Conservation (phyloP, 2,888 invertebrate genomes). For the Aelia acuminata region DNA sequence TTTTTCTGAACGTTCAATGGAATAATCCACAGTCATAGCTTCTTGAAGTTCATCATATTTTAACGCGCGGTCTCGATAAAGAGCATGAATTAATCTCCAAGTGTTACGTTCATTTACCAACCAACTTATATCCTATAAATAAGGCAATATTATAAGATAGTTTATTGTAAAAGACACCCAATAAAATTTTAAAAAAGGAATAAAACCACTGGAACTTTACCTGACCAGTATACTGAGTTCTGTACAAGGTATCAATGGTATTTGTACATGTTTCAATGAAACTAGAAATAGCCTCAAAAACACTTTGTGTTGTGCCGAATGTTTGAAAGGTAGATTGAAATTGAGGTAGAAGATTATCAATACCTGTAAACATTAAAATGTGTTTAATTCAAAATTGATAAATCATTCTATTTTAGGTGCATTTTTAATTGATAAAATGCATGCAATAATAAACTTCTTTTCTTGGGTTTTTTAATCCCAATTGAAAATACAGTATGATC, state of each 20-base stretch:
- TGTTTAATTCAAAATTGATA: not conserved
- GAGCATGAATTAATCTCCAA: conserved; percentile 86
- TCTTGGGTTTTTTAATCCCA: too few species aligned
- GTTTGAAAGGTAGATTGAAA: conserved; percentile 66
- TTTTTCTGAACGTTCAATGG: conserved; percentile 71
- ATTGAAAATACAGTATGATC: too few species aligned
- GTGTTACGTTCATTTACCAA: conserved; percentile 88
- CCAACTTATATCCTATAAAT: conserved; percentile 68
- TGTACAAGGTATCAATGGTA: conserved; percentile 74
- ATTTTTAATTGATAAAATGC: too few species aligned
- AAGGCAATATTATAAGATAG: not conserved
- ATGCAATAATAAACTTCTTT: too few species aligned
- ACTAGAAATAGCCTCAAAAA: conserved; percentile 76
- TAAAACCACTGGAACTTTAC: conserved; percentile 65
- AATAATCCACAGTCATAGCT: conserved; percentile 64
- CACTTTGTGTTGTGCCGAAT: conserved; percentile 69
- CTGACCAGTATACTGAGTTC: conserved; percentile 72
- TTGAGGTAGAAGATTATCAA: conserved; percentile 65
- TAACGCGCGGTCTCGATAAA: conserved; percentile 82
- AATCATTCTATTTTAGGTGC: not conserved
- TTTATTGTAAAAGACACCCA: not conserved
- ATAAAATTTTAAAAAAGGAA: not conserved
- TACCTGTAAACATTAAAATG: conserved; percentile 61
- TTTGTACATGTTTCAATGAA: conserved; percentile 78
- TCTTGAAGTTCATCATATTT: conserved; percentile 64